A percentile compares a stretch with the other conserved stretches of the same genome.
phyloP scores from a whole-genome alignment of 1,140 invertebrate genomes.

The Hermetia illucens region DNA sequence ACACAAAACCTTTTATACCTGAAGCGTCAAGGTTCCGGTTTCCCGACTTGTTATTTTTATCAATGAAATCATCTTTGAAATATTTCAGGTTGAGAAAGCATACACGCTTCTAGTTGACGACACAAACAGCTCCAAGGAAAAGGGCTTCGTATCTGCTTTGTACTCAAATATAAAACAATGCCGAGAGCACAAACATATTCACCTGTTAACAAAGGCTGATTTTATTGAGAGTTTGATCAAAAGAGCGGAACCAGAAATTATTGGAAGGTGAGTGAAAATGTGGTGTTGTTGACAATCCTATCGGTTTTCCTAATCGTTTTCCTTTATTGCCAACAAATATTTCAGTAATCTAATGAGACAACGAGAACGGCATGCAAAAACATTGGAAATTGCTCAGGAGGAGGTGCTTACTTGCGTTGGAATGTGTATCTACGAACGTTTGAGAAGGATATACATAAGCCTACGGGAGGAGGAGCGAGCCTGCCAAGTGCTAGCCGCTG shows the following conservation, averaged over 20 bases:
- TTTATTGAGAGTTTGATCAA: slow-evolving; percentile 77
- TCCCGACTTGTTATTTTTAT: too few species aligned
- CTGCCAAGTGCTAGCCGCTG: slow-evolving; percentile 77
- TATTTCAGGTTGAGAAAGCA: slow-evolving; percentile 47
- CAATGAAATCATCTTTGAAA: neutral
- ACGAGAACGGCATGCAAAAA: slow-evolving; percentile 85
- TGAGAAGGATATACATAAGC: slow-evolving; percentile 71
- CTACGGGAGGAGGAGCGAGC: slow-evolving; percentile 81
- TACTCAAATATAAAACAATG: slow-evolving; percentile 79
- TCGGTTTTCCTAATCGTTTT: neutral
- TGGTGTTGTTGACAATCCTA: neutral
- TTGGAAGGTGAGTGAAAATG: slow-evolving; percentile 45
- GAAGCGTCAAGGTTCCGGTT: too few species aligned
- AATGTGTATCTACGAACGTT: slow-evolving; percentile 76
- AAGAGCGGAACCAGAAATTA: slow-evolving; percentile 75
- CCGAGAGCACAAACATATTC: slow-evolving; percentile 70
- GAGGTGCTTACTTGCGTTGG: slow-evolving; percentile 87
- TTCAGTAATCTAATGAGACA: slow-evolving; percentile 39
- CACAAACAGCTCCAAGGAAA: slow-evolving; percentile 67
- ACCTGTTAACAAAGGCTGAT: slow-evolving; percentile 71
- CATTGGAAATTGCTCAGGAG: slow-evolving; percentile 87
- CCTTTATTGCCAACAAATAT: slow-evolving; percentile 1
- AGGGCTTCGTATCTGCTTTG: slow-evolving; percentile 71
- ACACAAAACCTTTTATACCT: too few species aligned
- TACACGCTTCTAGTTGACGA: slow-evolving; percentile 77